Base-by-base conservation (phyloP, 1,140 invertebrate genomes). In the Drosophila pandora region DNA sequence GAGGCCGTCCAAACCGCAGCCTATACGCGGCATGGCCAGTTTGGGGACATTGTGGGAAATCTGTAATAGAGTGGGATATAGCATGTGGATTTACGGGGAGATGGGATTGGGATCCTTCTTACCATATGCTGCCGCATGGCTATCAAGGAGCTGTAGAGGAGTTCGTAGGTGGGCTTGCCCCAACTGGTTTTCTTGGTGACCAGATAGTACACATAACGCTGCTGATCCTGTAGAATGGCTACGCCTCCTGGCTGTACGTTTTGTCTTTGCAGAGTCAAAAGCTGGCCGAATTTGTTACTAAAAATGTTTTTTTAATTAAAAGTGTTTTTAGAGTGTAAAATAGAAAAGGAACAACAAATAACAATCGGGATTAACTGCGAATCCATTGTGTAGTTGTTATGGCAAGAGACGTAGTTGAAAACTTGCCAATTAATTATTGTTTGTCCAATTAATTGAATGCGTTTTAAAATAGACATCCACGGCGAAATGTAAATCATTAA, bases 1-100 rank as follows among this genome's bases (percentile, higher is more conserved):
- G 2, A 95, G 82, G 7, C 92, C 78, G 74, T 95, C 94, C 23
- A 95, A 76, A 4, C 94, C 94, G 90, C 94, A 95, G 2, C 94
- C 94, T 60, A 95, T 94, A 68, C 90, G 84, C 2, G 95, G 95
- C 79, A 95, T 93, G 2, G 94, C 93, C 32, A 95, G 52, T 53
- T 93, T 92, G 3, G 52, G 89, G 0, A 94, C 92, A 63, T 92
- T 60, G 62, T 92, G 75, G 70, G 92, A 21, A 17, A 85, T 55
- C 89, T 90, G 52, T 0, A 1, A 34, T 1, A 21, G 1, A 37
- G 12, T 22, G 6, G 13, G 12, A 10, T 1, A 55, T 0, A n/a
- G n/a, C n/a, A n/a, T n/a, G n/a, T n/a, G n/a, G n/a, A 2, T 7
- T 37, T 7, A 22, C 22, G 34, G 50, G 4, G n/a, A 25, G 2